A percentile compares a stretch with the other conserved stretches of the same genome.
phyloP scores from a whole-genome alignment of 2,113 vertebrate genomes.

The Rhynchopsitta pachyrhyncha region DNA sequence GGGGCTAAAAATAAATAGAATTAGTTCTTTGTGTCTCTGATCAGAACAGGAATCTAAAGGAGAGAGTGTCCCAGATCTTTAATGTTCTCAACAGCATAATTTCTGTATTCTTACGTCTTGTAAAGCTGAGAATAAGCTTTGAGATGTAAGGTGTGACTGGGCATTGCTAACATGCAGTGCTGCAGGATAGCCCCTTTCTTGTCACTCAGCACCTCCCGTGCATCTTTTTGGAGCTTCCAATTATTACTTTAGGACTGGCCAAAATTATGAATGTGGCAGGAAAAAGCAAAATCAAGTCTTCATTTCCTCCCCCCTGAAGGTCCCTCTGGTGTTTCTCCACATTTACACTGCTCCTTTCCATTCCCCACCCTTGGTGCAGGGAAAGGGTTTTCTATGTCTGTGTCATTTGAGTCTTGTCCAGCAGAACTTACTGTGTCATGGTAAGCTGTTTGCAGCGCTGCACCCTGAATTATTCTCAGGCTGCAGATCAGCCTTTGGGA shows the following conservation, averaged over 20 bases:
- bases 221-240: background rate
- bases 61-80: background rate
- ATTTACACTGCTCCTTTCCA: background rate
- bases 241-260: background rate
- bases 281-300: background rate
- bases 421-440: background rate
- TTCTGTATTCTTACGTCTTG: background rate
- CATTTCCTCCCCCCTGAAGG: background rate
- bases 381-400: background rate
- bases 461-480: background rate
- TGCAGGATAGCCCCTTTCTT: background rate
- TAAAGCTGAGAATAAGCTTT: background rate
- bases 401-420: background rate
- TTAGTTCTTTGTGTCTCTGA: background rate
- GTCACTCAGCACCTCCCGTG: background rate
- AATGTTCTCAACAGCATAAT: background rate
- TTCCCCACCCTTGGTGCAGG: fast-evolving
- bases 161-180: background rate
- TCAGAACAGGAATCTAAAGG: background rate
- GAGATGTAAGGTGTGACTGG: background rate
- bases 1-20: background rate
- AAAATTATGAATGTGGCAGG: background rate
- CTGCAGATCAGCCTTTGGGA: background rate
- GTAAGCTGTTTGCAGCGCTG: background rate
- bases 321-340: background rate